Conservation (phyloP, 2,888 invertebrate genomes). For the Petrolisthes manimaculis region DNA sequence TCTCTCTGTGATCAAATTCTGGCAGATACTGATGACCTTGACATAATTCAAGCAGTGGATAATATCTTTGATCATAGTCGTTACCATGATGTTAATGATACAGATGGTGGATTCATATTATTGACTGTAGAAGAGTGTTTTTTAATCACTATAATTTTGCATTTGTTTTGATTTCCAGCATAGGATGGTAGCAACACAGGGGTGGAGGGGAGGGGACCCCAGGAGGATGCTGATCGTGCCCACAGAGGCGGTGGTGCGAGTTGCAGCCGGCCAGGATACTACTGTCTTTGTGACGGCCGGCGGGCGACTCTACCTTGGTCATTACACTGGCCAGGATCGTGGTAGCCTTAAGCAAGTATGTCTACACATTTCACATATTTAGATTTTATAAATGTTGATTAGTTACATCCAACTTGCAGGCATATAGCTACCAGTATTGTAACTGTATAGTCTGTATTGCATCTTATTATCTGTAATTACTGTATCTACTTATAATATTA, state of each 20-base stretch:
- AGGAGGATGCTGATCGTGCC: slow-evolving; percentile 63
- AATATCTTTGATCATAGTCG: too few relatives aligned
- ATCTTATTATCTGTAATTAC: too few relatives aligned
- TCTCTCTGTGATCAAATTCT: too few relatives aligned
- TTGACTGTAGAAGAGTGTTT: neutral
- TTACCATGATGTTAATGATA: too few relatives aligned
- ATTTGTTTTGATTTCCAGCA: slow-evolving; percentile 17
- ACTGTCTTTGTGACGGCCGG: slow-evolving; percentile 63
- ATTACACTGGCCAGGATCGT: slow-evolving; percentile 52
- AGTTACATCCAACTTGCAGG: too few relatives aligned
- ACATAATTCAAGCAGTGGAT: too few relatives aligned
- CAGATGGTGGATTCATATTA: neutral
- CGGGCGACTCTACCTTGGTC: slow-evolving; percentile 57
- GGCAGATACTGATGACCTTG: too few relatives aligned
- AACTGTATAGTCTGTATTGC: too few relatives aligned
- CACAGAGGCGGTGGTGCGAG: slow-evolving; percentile 56
- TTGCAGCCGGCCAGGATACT: slow-evolving; percentile 44
- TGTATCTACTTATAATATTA: neutral
- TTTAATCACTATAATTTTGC: neutral
- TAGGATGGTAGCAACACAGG: slow-evolving; percentile 55
- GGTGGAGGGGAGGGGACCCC: slow-evolving; percentile 57
- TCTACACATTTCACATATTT: neutral
- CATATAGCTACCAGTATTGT: too few relatives aligned
- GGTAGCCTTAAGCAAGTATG: slow-evolving; percentile 53
- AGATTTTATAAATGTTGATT: too few relatives aligned